phyloP scores from a whole-genome alignment of 2,797 vertebrate species.

The Mormyrops boulengeri region DNA sequence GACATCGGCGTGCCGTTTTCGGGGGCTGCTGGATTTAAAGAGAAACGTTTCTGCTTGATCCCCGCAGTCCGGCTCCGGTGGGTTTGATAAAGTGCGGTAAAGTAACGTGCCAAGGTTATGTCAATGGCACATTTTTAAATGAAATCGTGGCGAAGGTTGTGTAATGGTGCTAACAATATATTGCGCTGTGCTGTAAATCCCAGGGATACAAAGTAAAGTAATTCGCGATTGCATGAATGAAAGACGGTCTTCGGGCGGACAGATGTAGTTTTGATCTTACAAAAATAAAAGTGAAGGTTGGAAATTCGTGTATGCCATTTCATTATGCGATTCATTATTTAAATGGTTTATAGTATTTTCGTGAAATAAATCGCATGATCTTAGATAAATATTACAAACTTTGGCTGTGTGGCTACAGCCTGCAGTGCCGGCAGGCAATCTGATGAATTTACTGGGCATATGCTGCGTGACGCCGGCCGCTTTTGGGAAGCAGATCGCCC shows the following conservation, averaged over 20 bases:
- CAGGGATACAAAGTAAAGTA: neutral
- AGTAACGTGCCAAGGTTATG: neutral
- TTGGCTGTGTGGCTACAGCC: neutral
- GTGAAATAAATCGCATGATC: neutral
- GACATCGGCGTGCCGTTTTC: neutral
- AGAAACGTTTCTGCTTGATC: neutral
- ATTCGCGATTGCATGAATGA: neutral
- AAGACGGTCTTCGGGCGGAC: neutral
- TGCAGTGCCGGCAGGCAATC: neutral
- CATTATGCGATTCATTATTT: neutral
- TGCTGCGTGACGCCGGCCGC: neutral
- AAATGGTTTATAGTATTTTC: neutral
- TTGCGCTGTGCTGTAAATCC: neutral
- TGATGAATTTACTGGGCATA: neutral
- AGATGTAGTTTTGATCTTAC: neutral
- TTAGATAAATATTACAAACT: neutral
- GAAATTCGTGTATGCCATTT: neutral
- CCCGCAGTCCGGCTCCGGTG: neutral
- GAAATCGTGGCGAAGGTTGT: neutral
- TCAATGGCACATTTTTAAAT: neutral
- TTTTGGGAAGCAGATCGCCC: neutral
- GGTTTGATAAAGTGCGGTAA: neutral
- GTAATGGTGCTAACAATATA: neutral
- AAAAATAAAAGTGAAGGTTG: neutral
- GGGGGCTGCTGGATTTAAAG: neutral